Base-by-base conservation (phyloP, 1,140 invertebrate genomes). In the Euwallacea fornicatus region DNA sequence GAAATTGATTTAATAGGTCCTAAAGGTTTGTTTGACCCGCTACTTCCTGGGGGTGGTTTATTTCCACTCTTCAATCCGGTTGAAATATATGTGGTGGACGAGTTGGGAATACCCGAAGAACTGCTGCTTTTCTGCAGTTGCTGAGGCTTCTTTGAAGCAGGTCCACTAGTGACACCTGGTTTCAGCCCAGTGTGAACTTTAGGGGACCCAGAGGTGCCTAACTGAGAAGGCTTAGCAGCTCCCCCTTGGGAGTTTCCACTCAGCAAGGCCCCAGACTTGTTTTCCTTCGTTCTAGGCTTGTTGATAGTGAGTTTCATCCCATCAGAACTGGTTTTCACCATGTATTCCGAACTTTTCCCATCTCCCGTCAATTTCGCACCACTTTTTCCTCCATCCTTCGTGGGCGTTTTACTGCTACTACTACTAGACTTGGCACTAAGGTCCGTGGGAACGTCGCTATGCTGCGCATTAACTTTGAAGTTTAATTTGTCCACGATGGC, bases 231-330 rank as follows among this genome's bases (percentile, higher is more conserved):
- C 41, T 62, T 69, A 58, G 50, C 66, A 47, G 43, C 9, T 67
- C 41, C 66, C 46, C 42, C 42, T 10, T 21, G 55, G n/a, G 33
- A n/a, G 42, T 33, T 70, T 58, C 11, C 0, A 44, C 56, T 67
- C 56, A 9, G n/a, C 58, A 41, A 50, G 64, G 55, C 47, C n/a
- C 50, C 54, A 68, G 78, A 79, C 65, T 85, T 87, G 16, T 83
- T 84, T 42, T 88, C 88, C 63, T 86, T 87, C 13, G 85, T 88
- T 66, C 89, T 85, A 0, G 92, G 93, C 83, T 95, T 95, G 76
- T 94, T 95, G 7, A 95, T 93, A 0, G 93, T 96, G 61, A 96
- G 87, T 80, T 95, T 96, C 81, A 95, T 92, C 0, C 93, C 93
- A 76, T 93, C 93, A 0, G 88, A 90, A 74, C 91, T 93, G 43